Base-by-base conservation (phyloP, 2,797 vertebrate species). In the Erithacus rubecula region DNA sequence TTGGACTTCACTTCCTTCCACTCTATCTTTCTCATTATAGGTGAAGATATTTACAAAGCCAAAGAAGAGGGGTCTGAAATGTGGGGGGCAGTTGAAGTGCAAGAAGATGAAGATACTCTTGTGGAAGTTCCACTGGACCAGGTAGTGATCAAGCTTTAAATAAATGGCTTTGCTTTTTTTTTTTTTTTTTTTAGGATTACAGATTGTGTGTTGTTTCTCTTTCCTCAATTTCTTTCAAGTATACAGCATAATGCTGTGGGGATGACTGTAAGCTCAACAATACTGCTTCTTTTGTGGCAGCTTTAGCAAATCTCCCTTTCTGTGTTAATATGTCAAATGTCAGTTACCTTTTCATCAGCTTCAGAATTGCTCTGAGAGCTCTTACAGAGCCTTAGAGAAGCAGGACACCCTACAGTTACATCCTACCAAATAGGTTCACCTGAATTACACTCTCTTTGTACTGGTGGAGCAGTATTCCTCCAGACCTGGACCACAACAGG, bases 81-180 rank as follows among this genome's bases (percentile, higher is more conserved):
- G 12, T 86, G 96, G 80, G 98, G 97, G 32, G 98, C 98, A 90
- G 92, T 87, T 59, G 98, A 98, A 95, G 95, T 96, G 62, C 97
- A 98, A 83, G 97, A 98, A 97, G 98, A 98, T 94, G 98, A 98
- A 97, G 97, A 98, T 34, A 98, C 98, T 59, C 96, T 93, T 85
- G 96, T 98, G 36, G 98, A 98, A 96, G 91, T 98, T 96, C 98
- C 98, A 4, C 95, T 98, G 26, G 98, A 98, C 80, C 98, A 98
- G 97, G 97, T 97, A 97, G 92, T 89, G 89, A 71, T 47, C 15
- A 8, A 63, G 26, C 21, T 95, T 90, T 87, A 82, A 90, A 86
- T 32, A 72, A 92, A 53, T 39, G 15, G 2, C 4, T 34, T 47
- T 15, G 8, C 15, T 30, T 55, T 12, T 9, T 32, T 41, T 21